Evolutionary conservation across 2,797 vertebrate genomes (phyloP), one percentile per base, ranked within the genome.

Genomic region (Lepus oiostolus): DNA sequence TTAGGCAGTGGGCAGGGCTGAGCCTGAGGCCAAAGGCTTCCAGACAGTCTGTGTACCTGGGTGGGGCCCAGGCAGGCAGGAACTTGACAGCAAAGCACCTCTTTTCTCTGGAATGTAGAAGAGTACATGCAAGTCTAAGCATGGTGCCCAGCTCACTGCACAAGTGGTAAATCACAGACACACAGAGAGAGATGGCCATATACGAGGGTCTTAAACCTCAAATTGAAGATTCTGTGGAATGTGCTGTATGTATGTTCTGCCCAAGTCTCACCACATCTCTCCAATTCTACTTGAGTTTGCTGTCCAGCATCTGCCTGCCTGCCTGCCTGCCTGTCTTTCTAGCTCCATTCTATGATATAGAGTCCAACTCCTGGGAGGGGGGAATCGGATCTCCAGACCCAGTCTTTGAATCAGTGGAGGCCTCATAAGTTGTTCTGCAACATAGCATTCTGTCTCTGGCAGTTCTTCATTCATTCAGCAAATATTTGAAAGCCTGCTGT

Each of bases 401-500:
- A 21, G n/a, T 62, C 65, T 79, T 62, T 88, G 70, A 26, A n/a
- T 89, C 71, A 54, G n/a, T 35, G 13, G 60, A 71, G 38, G 24
- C 30, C 17, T 7, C 30, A 67, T 32, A 28, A 80, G n/a, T 77
- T 60, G 28, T 52, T 75, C 47, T 93, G 24, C 74, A 84, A 38
- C 22, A 47, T n/a, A 60, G 38, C 19, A 24, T 38, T 92, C 30
- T 30, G 1, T 65, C 54, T 81, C 32, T 86, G n/a, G 38, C 17
- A 26, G 4, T 86, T 72, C 63, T 79, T 84, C 88, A 72, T 47
- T 95, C 32, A 79, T 30, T 94, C 38, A 88, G 24, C 75, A 88
- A 47, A 74, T 38, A 88, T 42, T 50, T 77, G 67, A 80, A 76
- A 52, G 21, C 28, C 79, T 76, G 0, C 13, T 63, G 1, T 70